Percentiles rank a stretch among this genome's conserved stretches.
phyloP scores from a whole-genome alignment of 2,113 vertebrate genomes.

The Rhabdomys dilectus region DNA sequence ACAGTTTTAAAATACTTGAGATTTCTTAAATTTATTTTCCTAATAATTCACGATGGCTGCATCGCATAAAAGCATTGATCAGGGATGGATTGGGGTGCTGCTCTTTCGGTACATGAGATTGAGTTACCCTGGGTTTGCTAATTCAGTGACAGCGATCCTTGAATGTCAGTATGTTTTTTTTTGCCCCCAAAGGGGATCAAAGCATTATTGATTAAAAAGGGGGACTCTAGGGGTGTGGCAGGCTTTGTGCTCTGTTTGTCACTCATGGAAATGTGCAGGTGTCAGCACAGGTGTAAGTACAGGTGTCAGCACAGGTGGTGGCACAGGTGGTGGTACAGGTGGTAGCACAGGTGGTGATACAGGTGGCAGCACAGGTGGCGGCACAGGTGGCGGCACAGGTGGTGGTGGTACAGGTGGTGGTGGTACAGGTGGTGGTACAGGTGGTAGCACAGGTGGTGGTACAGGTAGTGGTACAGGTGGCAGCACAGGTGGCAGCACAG shows the following conservation, averaged over 20 bases:
- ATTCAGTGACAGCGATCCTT: background rate
- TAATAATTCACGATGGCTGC: background rate
- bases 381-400: background rate
- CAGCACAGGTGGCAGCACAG: background rate
- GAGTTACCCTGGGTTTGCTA: background rate
- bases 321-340: too few relatives aligned
- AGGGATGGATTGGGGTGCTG: background rate
- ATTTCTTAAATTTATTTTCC: slow-evolving; percentile 13
- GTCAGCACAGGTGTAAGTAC: background rate
- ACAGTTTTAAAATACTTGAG: background rate
- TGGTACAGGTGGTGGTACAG: background rate
- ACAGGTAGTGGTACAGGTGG: background rate
- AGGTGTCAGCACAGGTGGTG: background rate
- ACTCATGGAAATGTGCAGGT: background rate
- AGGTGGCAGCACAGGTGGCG: too few relatives aligned
- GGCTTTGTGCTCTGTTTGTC: background rate
- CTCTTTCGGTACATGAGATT: background rate
- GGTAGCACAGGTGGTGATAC: too few relatives aligned
- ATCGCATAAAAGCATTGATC: background rate
- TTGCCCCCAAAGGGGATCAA: background rate
- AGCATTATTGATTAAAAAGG: background rate
- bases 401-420: background rate
- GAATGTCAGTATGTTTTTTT: background rate
- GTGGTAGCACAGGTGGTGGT: background rate
- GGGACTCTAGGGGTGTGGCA: background rate